Evolutionary conservation across 2,797 vertebrate species (phyloP).

Genomic region (Enteromius argenteus): DNA sequence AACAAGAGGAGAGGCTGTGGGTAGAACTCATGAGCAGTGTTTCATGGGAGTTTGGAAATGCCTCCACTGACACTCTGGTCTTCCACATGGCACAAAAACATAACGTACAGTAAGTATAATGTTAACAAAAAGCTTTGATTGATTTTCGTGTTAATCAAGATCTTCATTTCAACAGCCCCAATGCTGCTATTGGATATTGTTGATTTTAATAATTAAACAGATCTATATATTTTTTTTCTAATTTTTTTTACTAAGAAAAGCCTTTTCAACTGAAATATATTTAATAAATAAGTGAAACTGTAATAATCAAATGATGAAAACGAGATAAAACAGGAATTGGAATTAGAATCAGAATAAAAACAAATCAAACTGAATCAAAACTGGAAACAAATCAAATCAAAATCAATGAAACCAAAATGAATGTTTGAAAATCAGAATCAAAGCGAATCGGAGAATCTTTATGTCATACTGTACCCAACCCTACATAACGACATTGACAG

Average conservation of each 20-base stretch:
- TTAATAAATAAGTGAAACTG: neutral
- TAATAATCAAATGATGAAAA: neutral
- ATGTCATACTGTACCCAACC: neutral
- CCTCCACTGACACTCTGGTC: neutral
- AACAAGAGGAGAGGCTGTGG: slow-evolving; percentile 45
- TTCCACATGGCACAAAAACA: neutral
- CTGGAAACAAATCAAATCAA: neutral
- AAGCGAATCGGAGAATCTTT: neutral
- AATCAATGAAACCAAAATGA: neutral
- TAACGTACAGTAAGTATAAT: neutral
- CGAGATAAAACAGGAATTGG: neutral
- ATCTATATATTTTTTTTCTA: neutral
- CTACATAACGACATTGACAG: neutral
- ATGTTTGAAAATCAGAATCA: neutral
- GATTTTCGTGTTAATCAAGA: neutral
- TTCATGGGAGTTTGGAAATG: slow-evolving; percentile 12
- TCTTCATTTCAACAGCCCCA: neutral
- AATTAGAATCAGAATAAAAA: slow-evolving; percentile 1
- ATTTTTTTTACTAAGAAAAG: no score
- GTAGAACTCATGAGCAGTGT: slow-evolving; percentile 20
- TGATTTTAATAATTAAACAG: neutral
- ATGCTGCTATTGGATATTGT: no score
- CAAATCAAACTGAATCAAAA: slow-evolving; percentile 6
- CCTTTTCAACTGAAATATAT: no score
- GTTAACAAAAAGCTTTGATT: neutral